These are phyloP conservation scores for Arctocebus calabarensis DNA, from an alignment of 2,797 vertebrate species.

Conservation along the genomic window DNA sequence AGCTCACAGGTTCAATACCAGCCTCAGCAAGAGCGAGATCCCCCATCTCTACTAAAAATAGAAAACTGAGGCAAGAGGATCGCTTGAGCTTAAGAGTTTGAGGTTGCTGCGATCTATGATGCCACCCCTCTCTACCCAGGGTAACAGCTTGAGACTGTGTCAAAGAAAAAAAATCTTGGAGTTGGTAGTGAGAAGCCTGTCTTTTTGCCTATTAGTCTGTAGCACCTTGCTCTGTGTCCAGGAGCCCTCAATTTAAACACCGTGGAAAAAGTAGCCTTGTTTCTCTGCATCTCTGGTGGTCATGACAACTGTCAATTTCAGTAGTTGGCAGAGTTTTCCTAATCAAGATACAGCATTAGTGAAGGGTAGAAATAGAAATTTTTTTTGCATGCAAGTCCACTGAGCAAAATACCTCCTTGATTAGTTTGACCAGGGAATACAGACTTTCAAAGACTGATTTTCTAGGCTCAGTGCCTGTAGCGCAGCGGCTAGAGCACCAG, in stretches of 20 bases:
- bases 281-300: no score
- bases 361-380: background rate
- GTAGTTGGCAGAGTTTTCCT: background rate
- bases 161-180: background rate
- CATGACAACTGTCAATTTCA: background rate
- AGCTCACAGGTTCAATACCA: no score
- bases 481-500: no score
- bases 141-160: no score
- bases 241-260: background rate
- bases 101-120: no score
- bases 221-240: background rate
- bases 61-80: no score
- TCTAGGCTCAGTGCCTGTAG: background rate
- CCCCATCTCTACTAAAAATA: no score
- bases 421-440: background rate
- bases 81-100: no score
- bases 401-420: background rate
- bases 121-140: no score
- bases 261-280: background rate
- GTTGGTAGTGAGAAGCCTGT: background rate
- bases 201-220: background rate
- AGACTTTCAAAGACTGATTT: background rate
- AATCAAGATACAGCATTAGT: background rate
- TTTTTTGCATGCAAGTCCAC: background rate
- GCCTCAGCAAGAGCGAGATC: no score